A percentile compares a stretch with the other conserved stretches of the same genome.
Evolutionary conservation across 2,113 vertebrate genomes (phyloP).

Genomic region (Cavia aperea): DNA sequence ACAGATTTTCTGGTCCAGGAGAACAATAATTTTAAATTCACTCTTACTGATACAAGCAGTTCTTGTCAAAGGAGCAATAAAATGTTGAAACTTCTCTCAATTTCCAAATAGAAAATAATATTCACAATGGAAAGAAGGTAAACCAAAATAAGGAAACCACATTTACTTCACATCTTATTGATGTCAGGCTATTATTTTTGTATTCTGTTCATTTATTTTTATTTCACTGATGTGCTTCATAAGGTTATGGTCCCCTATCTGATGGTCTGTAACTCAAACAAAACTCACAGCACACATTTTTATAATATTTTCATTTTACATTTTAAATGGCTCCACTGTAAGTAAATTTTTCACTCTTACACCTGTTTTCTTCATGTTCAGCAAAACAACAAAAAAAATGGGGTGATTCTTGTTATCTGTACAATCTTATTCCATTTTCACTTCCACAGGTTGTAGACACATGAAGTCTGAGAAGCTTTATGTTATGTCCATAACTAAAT

Average conservation of each 20-base stretch:
- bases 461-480: background rate
- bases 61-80: background rate
- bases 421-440: background rate
- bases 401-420: background rate
- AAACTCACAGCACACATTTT: background rate
- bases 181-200: no score
- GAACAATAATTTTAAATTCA: background rate
- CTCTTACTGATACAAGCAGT: background rate
- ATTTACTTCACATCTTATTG: background rate
- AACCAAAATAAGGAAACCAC: background rate
- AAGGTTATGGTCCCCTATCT: background rate
- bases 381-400: background rate
- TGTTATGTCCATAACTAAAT: background rate
- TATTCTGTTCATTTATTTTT: background rate
- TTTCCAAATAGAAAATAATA: background rate
- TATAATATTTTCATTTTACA: background rate
- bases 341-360: background rate
- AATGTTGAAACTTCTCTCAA: background rate
- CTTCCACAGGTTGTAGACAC: background rate
- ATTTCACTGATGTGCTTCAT: background rate
- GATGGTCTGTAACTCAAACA: background rate
- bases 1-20: background rate
- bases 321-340: background rate
- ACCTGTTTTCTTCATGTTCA: background rate
- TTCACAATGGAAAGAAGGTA: background rate